Conservation (phyloP, 2,797 vertebrate species). For the Fundulus diaphanus region DNA sequence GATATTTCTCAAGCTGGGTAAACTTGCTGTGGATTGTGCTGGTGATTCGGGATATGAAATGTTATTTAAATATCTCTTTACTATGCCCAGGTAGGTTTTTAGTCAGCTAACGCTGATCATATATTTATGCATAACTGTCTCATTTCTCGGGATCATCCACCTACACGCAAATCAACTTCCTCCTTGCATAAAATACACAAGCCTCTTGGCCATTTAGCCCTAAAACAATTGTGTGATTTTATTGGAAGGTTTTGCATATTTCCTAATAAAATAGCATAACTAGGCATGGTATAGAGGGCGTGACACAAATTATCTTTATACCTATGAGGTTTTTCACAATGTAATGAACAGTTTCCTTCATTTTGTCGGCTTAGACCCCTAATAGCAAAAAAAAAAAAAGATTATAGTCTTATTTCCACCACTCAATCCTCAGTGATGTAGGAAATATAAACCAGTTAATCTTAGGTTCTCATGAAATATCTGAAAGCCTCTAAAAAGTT, state of each 20-base stretch:
- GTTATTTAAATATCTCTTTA: not conserved
- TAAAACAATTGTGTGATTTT: not conserved
- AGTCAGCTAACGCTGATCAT: not conserved
- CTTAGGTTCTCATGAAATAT: not conserved
- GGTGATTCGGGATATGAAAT: not conserved
- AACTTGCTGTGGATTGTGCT: not conserved
- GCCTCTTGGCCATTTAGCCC: not conserved
- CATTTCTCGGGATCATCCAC: not conserved
- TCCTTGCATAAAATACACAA: not conserved
- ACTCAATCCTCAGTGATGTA: constrained; percentile 32
- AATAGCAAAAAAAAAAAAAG: not conserved
- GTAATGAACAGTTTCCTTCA: not conserved
- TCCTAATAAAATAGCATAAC: not conserved
- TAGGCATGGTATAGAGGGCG: no score
- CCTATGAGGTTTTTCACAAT: not conserved
- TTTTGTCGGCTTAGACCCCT: no score
- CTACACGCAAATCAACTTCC: no score
- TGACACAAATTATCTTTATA: not conserved
- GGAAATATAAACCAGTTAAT: constrained; percentile 17
- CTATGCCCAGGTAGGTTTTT: not conserved
- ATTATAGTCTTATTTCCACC: constrained; percentile 25
- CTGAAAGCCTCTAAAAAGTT: constrained; percentile 10
- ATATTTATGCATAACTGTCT: not conserved
- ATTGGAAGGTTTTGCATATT: not conserved
- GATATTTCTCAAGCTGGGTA: not conserved